Base-by-base conservation (phyloP, 2,797 vertebrate genomes). In the Pseudochaenichthys georgianus region DNA sequence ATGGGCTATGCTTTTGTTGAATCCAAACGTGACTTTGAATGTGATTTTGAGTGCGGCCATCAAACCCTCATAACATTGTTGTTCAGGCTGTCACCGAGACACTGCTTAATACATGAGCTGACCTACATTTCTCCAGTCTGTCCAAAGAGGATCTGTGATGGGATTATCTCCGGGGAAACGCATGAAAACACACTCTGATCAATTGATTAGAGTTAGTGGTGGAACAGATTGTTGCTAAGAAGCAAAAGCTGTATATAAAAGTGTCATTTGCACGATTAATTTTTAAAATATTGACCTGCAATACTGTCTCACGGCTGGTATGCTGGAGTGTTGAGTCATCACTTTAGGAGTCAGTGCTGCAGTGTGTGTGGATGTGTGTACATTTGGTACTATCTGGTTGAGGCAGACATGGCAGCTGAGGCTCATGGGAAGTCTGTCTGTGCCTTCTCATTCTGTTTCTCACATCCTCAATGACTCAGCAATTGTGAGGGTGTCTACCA, bases 141-240 rank as follows among this genome's bases (percentile, higher is more conserved):
- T 81, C 74, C 68, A 87, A 86, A 90, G 90, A 91, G 89, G 91
- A 90, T 92, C 83, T 88, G 82, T 73, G 83, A 17, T 71, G 75
- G 74, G 92, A 94, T 94, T 93, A 93, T 38, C 47, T 23, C 17
- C 13, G 58, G 34, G 57, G 58, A 77, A 78, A 76, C 52, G 7
- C 64, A 76, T 52, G 61, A 79, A 85, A 85, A 73, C 85, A 75
- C 75, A 31, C 43, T 46, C 31, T 34, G 69, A 84, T 79, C 64
- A 78, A 83, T 68, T 65, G 65, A 90, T 84, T 41, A 78, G 80
- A 85, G 59, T 63, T 34, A 19, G 31, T 4, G 23, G 13, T 41
- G 21, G 55, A 50, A 52, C 66, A 59, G 70, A 85, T 63, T 72
- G 68, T 21, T 63, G 0, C 76, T 52, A 28, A 41, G 21, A 60